These are phyloP conservation scores for Drosophila neonasuta DNA, from an alignment of 2,888 invertebrate species.

Conservation along the genomic window DNA sequence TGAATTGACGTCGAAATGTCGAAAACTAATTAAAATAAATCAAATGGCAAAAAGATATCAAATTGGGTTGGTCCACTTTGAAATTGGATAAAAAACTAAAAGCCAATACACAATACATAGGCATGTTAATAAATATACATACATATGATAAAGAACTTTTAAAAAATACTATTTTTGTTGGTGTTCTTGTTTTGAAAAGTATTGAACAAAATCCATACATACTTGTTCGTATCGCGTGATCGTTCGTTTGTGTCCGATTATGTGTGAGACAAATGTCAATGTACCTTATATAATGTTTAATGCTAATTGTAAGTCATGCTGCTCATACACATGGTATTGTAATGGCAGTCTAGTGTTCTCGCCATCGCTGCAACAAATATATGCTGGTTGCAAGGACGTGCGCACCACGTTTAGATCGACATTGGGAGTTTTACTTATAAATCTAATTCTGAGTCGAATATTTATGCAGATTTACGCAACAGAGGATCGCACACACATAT, in stretches of 20 bases:
- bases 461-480: constrained; percentile 45
- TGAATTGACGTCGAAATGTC: constrained; percentile 10
- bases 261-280: constrained; percentile 67
- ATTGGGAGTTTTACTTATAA: constrained; percentile 62
- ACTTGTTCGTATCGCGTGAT: constrained; percentile 20
- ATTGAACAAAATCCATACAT: constrained; percentile 47
- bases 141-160: constrained; percentile 42
- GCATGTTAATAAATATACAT: constrained; percentile 47
- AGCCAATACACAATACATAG: constrained; percentile 45
- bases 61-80: constrained; percentile 24
- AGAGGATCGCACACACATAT: constrained; percentile 28
- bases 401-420: constrained; percentile 70
- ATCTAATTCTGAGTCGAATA: constrained; percentile 48
- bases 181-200: constrained; percentile 40
- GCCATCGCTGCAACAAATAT: constrained; percentile 44
- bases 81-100: constrained; percentile 40
- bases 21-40: constrained; percentile 26
- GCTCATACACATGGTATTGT: constrained; percentile 72
- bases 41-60: constrained; percentile 52
- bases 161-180: constrained; percentile 43
- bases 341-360: constrained; percentile 69
- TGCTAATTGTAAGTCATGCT: constrained; percentile 78
- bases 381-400: constrained; percentile 49
- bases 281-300: constrained; percentile 68
- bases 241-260: constrained; percentile 53